Conservation (phyloP, 2,888 invertebrate genomes). For the Lutraria lutraria region DNA sequence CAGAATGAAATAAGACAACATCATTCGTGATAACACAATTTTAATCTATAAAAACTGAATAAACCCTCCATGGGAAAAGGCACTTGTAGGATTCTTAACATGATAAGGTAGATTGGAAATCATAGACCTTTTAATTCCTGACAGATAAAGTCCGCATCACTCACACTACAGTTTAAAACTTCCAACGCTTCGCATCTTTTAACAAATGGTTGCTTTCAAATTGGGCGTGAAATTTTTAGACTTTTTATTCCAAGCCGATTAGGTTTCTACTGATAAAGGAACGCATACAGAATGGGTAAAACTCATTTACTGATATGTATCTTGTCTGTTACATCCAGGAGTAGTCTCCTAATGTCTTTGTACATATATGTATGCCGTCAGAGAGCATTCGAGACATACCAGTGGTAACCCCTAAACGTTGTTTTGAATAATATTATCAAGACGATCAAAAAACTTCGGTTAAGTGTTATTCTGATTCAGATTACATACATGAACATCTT, state of each 20-base stretch:
- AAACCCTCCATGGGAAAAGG: constrained; percentile 40
- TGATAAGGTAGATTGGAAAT: constrained; percentile 50
- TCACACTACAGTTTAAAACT: constrained; percentile 38
- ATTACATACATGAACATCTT: too few relatives aligned
- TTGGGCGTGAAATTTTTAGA: constrained; percentile 66
- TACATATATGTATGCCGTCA: too few relatives aligned
- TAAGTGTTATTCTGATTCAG: too few relatives aligned
- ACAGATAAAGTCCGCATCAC: constrained; percentile 55
- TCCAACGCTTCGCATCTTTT: constrained; percentile 57
- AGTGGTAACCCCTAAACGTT: too few relatives aligned
- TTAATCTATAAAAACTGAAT: constrained; percentile 4
- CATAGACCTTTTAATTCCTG: constrained; percentile 52
- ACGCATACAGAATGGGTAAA: constrained; percentile 34
- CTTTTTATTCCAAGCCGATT: constrained; percentile 35
- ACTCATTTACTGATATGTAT: constrained; percentile 33
- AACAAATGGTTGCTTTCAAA: constrained; percentile 71
- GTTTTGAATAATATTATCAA: too few relatives aligned
- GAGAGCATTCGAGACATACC: too few relatives aligned
- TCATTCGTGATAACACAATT: constrained; percentile 4
- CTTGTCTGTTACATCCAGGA: constrained; percentile 9
- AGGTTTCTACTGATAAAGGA: constrained; percentile 9
- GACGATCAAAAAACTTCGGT: too few relatives aligned
- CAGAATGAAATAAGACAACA: background rate
- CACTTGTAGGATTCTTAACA: constrained; percentile 26
- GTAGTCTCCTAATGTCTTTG: background rate